These are phyloP conservation scores for Nomada hirtipes DNA, from an alignment of 2,888 invertebrate species.

Conservation along the genomic window DNA sequence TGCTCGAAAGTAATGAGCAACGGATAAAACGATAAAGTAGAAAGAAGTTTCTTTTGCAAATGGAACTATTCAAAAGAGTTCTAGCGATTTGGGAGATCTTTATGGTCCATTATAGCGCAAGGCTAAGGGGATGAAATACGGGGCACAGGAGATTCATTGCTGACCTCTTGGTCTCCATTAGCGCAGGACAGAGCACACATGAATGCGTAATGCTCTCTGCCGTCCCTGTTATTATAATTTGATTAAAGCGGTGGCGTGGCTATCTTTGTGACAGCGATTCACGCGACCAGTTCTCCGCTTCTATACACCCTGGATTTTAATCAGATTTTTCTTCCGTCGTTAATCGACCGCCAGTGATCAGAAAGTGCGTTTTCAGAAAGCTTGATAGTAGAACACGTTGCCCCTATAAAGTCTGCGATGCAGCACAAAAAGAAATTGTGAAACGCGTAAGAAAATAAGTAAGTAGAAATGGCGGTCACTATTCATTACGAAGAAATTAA, in stretches of 20 bases:
- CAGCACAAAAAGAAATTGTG: no score
- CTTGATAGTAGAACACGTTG: no score
- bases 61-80: no score
- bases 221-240: constrained; percentile 77
- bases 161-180: constrained; percentile 74
- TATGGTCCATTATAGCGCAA: no score
- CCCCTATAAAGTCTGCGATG: no score
- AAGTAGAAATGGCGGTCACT: no score
- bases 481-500: not conserved
- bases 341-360: constrained; percentile 55
- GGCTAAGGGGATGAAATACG: constrained; percentile 46
- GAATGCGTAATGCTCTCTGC: constrained; percentile 68
- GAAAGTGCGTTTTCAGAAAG: constrained; percentile 54
- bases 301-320: constrained; percentile 59
- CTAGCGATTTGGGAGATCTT: no score
- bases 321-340: constrained; percentile 66
- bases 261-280: constrained; percentile 57
- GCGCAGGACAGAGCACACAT: constrained; percentile 65
- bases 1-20: no score
- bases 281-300: not conserved
- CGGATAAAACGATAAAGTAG: no score
- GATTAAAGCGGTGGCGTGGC: constrained; percentile 68
- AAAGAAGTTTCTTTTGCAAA: no score
- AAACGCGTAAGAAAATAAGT: no score
- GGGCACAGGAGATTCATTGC: constrained; percentile 60